phyloP scores from a whole-genome alignment of 2,797 vertebrate genomes.

The Lepus oiostolus region DNA sequence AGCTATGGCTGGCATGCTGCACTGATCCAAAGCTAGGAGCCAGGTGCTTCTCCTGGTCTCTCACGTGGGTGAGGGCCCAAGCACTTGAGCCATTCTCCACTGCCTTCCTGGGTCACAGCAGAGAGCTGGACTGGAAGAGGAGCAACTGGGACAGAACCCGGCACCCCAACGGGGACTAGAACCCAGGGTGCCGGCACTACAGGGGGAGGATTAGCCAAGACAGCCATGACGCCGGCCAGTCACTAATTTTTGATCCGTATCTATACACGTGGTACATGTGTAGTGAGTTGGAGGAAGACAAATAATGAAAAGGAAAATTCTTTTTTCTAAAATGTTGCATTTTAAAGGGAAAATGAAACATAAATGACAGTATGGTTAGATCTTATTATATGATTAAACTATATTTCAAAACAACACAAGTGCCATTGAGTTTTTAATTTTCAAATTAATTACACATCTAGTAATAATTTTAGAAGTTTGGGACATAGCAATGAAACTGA shows the following conservation, averaged over 20 bases:
- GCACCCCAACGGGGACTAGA: no score
- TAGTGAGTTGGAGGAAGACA: not conserved
- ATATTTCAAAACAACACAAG: not conserved
- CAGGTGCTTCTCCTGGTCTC: no score
- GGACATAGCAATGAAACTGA: not conserved
- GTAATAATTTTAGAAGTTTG: not conserved
- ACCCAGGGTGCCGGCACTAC: no score
- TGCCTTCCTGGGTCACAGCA: no score
- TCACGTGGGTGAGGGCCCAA: no score
- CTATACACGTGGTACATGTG: not conserved
- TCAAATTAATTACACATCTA: not conserved
- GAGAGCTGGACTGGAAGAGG: no score
- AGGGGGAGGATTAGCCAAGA: no score
- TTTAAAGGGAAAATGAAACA: not conserved
- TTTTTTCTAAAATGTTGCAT: not conserved
- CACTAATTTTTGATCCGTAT: not conserved
- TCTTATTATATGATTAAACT: not conserved
- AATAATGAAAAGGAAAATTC: not conserved
- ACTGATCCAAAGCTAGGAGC: no score
- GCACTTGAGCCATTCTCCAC: no score
- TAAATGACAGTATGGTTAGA: not conserved
- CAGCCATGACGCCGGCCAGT: no score
- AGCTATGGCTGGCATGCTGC: no score
- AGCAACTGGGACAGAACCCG: no score
- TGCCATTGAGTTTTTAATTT: not conserved